Percentiles rank a stretch among this genome's conserved stretches.
Evolutionary conservation across 2,797 vertebrate species (phyloP).

Genomic region (Nannoperca australis): DNA sequence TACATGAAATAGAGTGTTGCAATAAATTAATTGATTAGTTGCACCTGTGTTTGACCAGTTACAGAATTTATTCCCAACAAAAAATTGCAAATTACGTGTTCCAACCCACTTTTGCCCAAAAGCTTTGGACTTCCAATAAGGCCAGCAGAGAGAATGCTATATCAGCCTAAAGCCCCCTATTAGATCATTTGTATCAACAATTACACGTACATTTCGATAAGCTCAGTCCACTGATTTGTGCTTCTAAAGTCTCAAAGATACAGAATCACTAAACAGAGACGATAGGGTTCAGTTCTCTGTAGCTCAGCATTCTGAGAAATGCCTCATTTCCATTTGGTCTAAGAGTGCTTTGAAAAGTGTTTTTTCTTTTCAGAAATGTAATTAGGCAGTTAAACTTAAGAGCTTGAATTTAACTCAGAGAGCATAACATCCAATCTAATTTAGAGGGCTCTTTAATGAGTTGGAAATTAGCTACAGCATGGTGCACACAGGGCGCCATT

Average conservation of each 20-base stretch:
- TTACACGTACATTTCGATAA: not conserved
- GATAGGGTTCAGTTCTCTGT: constrained; percentile 33
- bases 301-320: constrained; percentile 29
- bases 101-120: not conserved
- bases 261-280: constrained; percentile 1
- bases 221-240: not conserved
- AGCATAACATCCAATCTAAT: constrained; percentile 85
- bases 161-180: not conserved
- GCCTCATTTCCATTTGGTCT: constrained; percentile 56
- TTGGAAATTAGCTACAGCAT: constrained; percentile 76
- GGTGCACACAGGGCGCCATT: constrained; percentile 78
- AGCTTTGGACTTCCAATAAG: not conserved
- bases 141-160: not conserved
- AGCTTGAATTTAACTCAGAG: constrained; percentile 79
- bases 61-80: not conserved
- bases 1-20: too few relatives aligned
- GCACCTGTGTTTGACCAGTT: not conserved
- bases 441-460: constrained; percentile 82
- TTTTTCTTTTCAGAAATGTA: constrained; percentile 73
- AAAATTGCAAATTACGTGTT: not conserved
- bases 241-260: not conserved
- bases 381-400: constrained; percentile 83
- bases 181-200: not conserved
- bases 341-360: constrained; percentile 59
- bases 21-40: not conserved